These are phyloP conservation scores for Drosophila ogumai DNA, from an alignment of 1,140 invertebrate genomes.

Conservation along the genomic window DNA sequence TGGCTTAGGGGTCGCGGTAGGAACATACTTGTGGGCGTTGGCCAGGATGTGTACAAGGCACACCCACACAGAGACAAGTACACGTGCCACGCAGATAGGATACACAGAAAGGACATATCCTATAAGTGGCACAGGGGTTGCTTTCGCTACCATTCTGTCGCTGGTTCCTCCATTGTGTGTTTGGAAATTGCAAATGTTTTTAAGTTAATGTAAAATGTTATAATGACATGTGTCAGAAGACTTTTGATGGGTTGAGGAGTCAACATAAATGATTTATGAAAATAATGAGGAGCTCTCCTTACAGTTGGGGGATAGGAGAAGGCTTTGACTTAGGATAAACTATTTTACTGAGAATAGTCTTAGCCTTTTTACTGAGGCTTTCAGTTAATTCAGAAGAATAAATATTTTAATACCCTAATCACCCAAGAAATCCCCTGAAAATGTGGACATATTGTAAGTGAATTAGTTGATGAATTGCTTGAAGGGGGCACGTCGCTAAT, in stretches of 20 bases:
- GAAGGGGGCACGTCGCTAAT: constrained; percentile 58
- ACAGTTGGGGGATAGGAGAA: not conserved
- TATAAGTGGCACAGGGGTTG: constrained; percentile 71
- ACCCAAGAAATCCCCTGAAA: constrained; percentile 25
- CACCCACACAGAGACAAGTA: constrained; percentile 33
- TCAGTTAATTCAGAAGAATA: not conserved
- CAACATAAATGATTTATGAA: constrained; percentile 5
- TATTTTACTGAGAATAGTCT: not conserved
- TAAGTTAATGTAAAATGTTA: constrained; percentile 79
- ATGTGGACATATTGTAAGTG: constrained; percentile 53
- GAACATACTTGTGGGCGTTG: constrained; percentile 55
- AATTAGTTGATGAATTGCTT: constrained; percentile 54
- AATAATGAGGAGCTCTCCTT: constrained; percentile 11
- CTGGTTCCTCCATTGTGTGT: constrained; percentile 56
- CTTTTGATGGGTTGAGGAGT: constrained; percentile 32
- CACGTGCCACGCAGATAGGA: constrained; percentile 57
- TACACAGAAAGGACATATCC: constrained; percentile 28
- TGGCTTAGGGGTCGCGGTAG: constrained; percentile 39
- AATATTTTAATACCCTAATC: constrained; percentile 9
- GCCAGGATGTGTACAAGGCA: constrained; percentile 53
- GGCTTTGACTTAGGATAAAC: constrained; percentile 1
- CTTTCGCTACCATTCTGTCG: constrained; percentile 41
- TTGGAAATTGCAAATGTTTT: constrained; percentile 80
- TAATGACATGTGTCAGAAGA: constrained; percentile 75
- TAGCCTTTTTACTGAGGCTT: not conserved